A percentile compares a stretch with the other conserved stretches of the same genome.
Evolutionary conservation across 1,140 invertebrate species (phyloP).

Genomic region (Antheraea pernyi): DNA sequence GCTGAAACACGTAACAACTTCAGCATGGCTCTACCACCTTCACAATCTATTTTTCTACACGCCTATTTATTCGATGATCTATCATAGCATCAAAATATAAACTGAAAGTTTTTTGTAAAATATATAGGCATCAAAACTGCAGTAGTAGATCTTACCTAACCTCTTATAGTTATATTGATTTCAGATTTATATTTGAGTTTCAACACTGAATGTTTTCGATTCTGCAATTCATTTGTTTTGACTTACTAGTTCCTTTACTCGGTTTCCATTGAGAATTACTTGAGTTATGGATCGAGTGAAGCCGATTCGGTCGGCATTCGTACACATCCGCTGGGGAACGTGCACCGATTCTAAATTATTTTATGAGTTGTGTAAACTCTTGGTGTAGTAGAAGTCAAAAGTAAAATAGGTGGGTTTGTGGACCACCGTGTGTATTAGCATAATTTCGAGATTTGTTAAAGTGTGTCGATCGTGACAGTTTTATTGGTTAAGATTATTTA

Average conservation of each 20-base stretch:
- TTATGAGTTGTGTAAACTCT: slow-evolving; percentile 10
- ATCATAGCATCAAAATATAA: too few species aligned
- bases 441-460: not conserved
- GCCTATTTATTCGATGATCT: too few species aligned
- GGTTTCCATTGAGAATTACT: slow-evolving; percentile 49
- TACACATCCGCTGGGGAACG: slow-evolving; percentile 62
- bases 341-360: slow-evolving; percentile 54
- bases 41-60: too few species aligned
- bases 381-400: not conserved
- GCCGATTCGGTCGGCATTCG: slow-evolving; percentile 53
- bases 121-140: too few species aligned
- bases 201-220: slow-evolving; percentile 17
- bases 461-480: not conserved
- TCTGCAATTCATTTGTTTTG: slow-evolving; percentile 39
- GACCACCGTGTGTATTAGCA: not conserved
- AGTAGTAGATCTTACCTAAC: too few species aligned
- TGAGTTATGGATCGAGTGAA: slow-evolving; percentile 50
- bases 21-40: too few species aligned
- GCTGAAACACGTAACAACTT: too few species aligned
- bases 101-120: too few species aligned
- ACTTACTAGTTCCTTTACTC: slow-evolving; percentile 52
- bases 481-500: not conserved
- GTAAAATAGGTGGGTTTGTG: not conserved
- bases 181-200: slow-evolving; percentile 24
- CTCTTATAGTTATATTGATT: slow-evolving; percentile 9